Base-by-base conservation (phyloP, 2,113 vertebrate species). In the Nanorana parkeri region DNA sequence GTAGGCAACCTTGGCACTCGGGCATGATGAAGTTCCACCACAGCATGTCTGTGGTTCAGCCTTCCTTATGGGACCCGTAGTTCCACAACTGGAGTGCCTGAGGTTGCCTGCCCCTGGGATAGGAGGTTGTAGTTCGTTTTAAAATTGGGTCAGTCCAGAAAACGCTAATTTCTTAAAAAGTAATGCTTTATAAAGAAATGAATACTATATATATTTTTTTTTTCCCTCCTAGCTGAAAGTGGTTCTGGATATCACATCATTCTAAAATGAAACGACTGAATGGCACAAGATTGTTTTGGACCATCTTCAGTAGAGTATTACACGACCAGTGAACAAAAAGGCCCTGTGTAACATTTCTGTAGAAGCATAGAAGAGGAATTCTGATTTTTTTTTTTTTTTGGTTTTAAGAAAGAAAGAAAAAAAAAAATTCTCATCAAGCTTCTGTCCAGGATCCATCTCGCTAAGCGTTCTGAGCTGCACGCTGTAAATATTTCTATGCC, bases 231-330 rank as follows among this genome's bases (percentile, higher is more conserved):
- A 97, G 96, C 96, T 69, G 96, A 96, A 91, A 96, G 89, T 87
- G 94, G 91, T 0, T 94, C 96, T 1, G 93, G 96, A 75, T 97
- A 93, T 89, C 95, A 96, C 85, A 84, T 97, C 80, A 94, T 99
- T 88, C 89, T 98, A 87, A 97, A 97, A 86, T 98, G 94, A 93
- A 89, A 87, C 0, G 85, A 88, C 81, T 89, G 84, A 90, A 85
- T 84, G 71, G n/a, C 21, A 47, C 23, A 52, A 78, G 41, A 71
- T 66, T 83, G 17, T 79, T 29, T 56, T 29, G 26, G 19, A 29
- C 69, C 17, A 55, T 13, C 11, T 17, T 8, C 71, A 20, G 28
- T 7, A 28, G 24, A 58, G 77, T 41, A 68, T 58, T 60, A 58
- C 55, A 8, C 5, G 65, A 65, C 51, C 77, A 21, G 52, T 56